Evolutionary conservation across 2,888 invertebrate species (phyloP), one percentile per base, ranked within the genome.

Genomic region (Cataglyphis rosenhaueri): DNA sequence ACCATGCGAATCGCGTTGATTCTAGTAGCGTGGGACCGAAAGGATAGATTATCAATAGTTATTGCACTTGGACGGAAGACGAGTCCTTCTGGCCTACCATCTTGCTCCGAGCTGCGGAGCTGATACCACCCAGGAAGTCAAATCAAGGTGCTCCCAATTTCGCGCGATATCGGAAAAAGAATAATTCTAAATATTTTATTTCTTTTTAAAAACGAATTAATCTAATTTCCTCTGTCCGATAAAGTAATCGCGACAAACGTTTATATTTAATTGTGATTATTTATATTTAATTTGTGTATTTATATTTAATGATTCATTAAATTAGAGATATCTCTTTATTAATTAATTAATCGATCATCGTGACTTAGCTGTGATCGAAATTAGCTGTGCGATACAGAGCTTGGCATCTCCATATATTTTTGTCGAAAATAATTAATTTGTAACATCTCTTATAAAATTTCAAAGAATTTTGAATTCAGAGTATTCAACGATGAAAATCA

Each of bases 21-120:
- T 79, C 32, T 25, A 35, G 32, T 64, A 52, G 59, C 59, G 32
- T 29, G 48, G 79, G 81, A 79, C 73, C 79, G 81, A 84, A 86
- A 86, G 38, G 68, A 55, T 55, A 55, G 66, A 68, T 52, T 55
- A 38, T 62, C 32, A 59, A 79, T 85, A 82, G 81, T 87, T 89
- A 89, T 89, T 89, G 89, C 89, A 89, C 89, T 88, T 88, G 88
- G 86, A 85, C 88, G 88, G 89, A 86, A 85, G 66, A 82, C 55
- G 78, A 78, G 68, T 87, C 75, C 81, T 85, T 84, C 86, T 89
- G 86, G 83, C 86, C 89, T 85, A 88, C 78, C 44, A 35, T 78
- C 73, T 71, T 35, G 32, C 78, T 64, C 73, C 78, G 59, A 71
- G 12, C n/a, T 59, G 3, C 41, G 73, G 59, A 71, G 78, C 59